Evolutionary conservation across 2,113 vertebrate species (phyloP), one percentile per base, ranked within the genome.

Genomic region (Alouatta palliata): DNA sequence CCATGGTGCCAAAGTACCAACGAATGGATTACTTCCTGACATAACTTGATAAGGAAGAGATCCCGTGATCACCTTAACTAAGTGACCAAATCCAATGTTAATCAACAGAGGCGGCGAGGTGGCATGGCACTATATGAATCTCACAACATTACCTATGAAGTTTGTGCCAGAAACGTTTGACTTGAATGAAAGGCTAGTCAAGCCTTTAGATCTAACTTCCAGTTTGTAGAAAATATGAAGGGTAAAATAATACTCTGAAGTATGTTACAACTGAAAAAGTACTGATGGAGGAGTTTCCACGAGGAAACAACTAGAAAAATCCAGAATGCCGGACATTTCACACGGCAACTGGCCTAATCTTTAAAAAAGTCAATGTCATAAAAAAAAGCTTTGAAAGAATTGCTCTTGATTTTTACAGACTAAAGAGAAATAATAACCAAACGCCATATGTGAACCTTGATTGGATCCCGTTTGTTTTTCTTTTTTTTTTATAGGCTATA

Each of bases 321-420:
- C 4, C 14, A 95, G 83, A 97, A 93, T 5, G 37, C 4, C 20
- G 86, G 12, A 90, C 49, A 71, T 17, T 47, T 47, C 68, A 56
- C n/a, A 83, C 43, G 35, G 47, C 47, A 92, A 77, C 3, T 10
- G 32, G 54, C 20, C 23, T 54, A 43, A 17, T 83, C 75, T 97
- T 91, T 75, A 45, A n/a, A 91, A 90, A 93, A 84, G 77, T 80
- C 56, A 93, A n/a, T 49, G 47, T 84, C 45, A 58, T 30, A 47
- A 80, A 88, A 56, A 64, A 61, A 58, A 58, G 2, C 6, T 68
- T 76, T 21, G 37, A 47, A 79, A 81, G 27, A n/a, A 66, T 11
- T 90, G 66, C 40, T 91, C 45, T 56, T 73, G 32, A 87, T 80
- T 49, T n/a, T 35, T 47, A 66, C 35, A 91, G 73, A 66, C 64